Percentiles rank a stretch among this genome's conserved stretches.
Conservation (phyloP, 2,888 invertebrate genomes). For the Pristionchus maxplancki region DNA sequence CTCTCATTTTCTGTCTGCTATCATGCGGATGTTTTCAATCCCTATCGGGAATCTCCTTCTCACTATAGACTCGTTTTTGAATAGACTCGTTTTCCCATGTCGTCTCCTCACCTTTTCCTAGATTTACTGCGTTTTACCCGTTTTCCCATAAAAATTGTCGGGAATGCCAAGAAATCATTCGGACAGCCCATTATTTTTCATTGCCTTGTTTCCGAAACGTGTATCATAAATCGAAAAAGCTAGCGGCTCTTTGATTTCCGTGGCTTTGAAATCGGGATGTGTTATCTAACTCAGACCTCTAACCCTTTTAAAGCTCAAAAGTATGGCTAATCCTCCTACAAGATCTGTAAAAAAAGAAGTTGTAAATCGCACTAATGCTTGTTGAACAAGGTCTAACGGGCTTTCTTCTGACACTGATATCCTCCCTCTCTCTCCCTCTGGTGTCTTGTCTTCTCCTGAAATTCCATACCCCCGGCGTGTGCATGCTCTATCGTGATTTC, state of each 20-base stretch:
- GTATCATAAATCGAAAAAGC: too few relatives aligned
- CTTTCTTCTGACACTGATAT: slow-evolving; percentile 19
- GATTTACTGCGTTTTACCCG: background rate
- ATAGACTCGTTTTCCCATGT: background rate
- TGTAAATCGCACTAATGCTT: too few relatives aligned
- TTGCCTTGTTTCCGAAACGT: background rate
- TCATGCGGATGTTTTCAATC: background rate
- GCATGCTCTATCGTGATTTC: slow-evolving; percentile 27
- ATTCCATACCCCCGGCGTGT: background rate
- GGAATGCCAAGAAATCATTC: too few relatives aligned
- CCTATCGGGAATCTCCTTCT: background rate
- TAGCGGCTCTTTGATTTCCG: too few relatives aligned
- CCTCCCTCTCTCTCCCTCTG: background rate
- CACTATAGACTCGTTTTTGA: too few relatives aligned
- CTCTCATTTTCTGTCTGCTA: background rate
- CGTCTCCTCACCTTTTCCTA: background rate
- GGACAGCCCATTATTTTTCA: background rate
- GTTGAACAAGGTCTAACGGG: too few relatives aligned
- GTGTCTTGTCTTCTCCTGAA: slow-evolving; percentile 32
- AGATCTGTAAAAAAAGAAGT: too few relatives aligned
- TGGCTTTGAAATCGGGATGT: too few relatives aligned
- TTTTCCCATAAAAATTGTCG: background rate
- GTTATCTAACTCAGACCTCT: too few relatives aligned
- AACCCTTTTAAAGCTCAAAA: too few relatives aligned
- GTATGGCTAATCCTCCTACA: too few relatives aligned